Percentiles rank a stretch among this genome's conserved stretches.
These are phyloP conservation scores for Drosophila kuntzei DNA, from an alignment of 2,888 invertebrate genomes.

Conservation along the genomic window DNA sequence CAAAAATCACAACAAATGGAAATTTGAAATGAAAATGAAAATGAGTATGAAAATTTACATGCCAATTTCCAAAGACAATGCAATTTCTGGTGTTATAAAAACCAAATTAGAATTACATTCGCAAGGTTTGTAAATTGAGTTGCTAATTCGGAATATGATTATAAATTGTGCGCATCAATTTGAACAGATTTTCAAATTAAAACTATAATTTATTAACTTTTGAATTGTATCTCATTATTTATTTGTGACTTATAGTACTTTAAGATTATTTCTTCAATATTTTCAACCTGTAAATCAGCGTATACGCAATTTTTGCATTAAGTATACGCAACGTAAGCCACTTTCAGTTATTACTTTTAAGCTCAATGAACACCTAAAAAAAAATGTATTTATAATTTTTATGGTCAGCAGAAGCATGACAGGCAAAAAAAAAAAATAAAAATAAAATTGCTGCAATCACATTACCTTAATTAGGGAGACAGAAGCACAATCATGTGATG, in stretches of 20 bases:
- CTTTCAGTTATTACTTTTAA: background rate
- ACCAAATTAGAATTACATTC: constrained; percentile 42
- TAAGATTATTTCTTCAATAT: background rate
- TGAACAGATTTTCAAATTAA: constrained; percentile 8
- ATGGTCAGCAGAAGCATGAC: constrained; percentile 22
- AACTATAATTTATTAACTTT: background rate
- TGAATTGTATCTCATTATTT: background rate
- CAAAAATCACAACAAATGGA: constrained; percentile 27
- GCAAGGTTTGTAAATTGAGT: constrained; percentile 31
- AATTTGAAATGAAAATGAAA: constrained; percentile 29
- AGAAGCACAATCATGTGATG: constrained; percentile 22
- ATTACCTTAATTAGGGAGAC: constrained; percentile 41
- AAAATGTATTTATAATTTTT: background rate
- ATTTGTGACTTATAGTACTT: no score
- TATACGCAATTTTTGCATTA: constrained; percentile 9
- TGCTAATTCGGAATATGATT: constrained; percentile 23
- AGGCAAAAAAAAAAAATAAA: constrained; percentile 7
- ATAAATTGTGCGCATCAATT: constrained; percentile 12
- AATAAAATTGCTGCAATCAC: constrained; percentile 14
- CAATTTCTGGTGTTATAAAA: constrained; percentile 37
- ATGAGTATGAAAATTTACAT: constrained; percentile 39
- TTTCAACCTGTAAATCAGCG: background rate
- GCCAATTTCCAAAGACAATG: constrained; percentile 46
- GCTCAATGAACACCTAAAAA: constrained; percentile 1
- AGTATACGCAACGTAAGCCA: constrained; percentile 22